A percentile compares a stretch with the other conserved stretches of the same genome.
phyloP scores from a whole-genome alignment of 2,113 vertebrate species.

The Heptranchias perlo region DNA sequence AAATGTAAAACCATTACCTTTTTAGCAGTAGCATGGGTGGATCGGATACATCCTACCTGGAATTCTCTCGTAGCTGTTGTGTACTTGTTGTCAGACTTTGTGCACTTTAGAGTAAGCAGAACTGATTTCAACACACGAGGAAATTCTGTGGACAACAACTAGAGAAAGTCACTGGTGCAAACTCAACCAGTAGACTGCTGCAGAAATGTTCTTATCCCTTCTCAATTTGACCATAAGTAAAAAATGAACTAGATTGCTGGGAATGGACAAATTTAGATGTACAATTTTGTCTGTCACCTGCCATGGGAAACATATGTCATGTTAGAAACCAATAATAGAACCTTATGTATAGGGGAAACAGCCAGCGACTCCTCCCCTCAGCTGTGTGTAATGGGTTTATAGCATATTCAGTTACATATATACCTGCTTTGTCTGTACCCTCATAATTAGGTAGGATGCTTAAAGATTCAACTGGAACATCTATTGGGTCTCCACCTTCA shows the following conservation, averaged over 20 bases:
- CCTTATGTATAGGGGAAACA: neutral
- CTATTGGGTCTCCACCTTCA: constrained; percentile 65
- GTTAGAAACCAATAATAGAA: neutral
- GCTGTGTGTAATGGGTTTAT: neutral
- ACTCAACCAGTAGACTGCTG: neutral
- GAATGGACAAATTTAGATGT: neutral
- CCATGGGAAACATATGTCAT: neutral
- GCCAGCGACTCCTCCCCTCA: neutral
- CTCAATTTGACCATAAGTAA: neutral
- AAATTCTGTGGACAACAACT: neutral
- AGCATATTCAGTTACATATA: neutral
- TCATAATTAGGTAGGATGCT: constrained; percentile 41
- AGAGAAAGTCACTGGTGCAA: neutral
- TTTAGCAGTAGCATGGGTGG: constrained; percentile 52
- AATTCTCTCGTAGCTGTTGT: constrained; percentile 63
- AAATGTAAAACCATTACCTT: constrained; percentile 61
- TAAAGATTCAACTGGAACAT: constrained; percentile 65
- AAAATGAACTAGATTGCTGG: neutral
- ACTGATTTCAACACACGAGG: constrained; percentile 52
- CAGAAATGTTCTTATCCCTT: neutral
- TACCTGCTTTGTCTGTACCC: constrained; percentile 56
- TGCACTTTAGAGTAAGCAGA: constrained; percentile 63
- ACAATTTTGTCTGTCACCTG: neutral
- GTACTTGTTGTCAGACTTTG: constrained; percentile 44
- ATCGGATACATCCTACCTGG: constrained; percentile 69